These are phyloP conservation scores for Felis chaus DNA, from an alignment of 2,113 vertebrate genomes.

Conservation along the genomic window DNA sequence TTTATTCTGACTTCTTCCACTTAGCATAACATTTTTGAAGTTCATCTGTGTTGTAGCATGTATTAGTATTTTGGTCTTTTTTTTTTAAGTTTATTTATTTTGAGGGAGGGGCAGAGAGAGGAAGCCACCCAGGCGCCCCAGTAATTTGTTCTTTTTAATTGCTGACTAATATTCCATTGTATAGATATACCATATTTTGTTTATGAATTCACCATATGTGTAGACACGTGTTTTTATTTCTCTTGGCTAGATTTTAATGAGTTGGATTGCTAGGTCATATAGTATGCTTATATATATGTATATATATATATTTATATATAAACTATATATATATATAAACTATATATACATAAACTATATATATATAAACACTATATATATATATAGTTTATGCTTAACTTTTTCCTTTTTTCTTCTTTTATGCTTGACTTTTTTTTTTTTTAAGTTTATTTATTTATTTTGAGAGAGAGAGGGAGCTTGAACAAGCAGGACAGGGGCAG, in stretches of 20 bases:
- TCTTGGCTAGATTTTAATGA: conserved; percentile 12
- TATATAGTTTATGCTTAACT: neutral
- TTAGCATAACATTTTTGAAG: conserved; percentile 2
- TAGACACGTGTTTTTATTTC: conserved; percentile 15
- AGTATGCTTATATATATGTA: neutral
- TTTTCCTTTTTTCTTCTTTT: neutral
- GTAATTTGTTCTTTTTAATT: conserved; percentile 36
- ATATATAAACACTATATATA: too few species aligned
- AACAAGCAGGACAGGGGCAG: too few species aligned
- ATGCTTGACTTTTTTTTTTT: too few species aligned
- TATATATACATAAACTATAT: too few species aligned
- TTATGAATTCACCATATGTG: neutral
- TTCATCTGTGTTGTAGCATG: neutral
- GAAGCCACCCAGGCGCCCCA: neutral
- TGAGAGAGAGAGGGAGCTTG: too few species aligned
- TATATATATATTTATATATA: too few species aligned
- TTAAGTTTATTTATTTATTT: too few species aligned
- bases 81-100: too few species aligned
- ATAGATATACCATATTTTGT: neutral
- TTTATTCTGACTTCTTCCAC: conserved; percentile 4
- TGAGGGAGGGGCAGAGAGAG: too few species aligned
- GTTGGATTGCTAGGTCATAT: neutral
- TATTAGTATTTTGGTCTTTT: conserved; percentile 30
- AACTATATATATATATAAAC: too few species aligned
- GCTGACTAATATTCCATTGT: neutral